Evolutionary conservation across 2,888 invertebrate genomes (phyloP).

Genomic region (Lasioglossum lativentre): DNA sequence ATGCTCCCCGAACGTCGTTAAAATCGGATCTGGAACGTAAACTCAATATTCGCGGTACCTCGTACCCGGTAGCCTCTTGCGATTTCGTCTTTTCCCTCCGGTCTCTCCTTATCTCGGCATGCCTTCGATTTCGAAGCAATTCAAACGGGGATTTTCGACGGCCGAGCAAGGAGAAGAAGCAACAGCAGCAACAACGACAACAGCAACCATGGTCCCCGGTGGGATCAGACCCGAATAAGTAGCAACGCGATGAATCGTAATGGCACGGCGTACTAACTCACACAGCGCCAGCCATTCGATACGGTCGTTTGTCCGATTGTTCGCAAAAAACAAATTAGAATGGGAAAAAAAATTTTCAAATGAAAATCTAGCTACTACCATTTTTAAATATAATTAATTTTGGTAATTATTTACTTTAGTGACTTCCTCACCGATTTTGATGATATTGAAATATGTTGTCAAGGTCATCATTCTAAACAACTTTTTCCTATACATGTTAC

Average conservation of each 20-base stretch:
- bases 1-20: constrained; percentile 19
- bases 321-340: neutral
- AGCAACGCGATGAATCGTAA: constrained; percentile 20
- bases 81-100: constrained; percentile 26
- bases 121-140: constrained; percentile 35
- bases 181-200: neutral
- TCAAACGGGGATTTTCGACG: constrained; percentile 15
- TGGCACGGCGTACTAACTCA: constrained; percentile 11
- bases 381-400: too few species aligned
- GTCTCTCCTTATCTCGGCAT: neutral
- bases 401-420: too few species aligned
- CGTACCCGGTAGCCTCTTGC: constrained; percentile 1
- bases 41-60: constrained; percentile 35
- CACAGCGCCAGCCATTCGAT: neutral
- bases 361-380: too few species aligned
- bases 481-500: too few species aligned
- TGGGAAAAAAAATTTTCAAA: too few species aligned
- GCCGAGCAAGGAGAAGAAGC: neutral
- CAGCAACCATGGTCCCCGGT: neutral
- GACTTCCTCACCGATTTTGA: too few species aligned
- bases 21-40: constrained; percentile 42
- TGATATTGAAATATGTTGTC: too few species aligned
- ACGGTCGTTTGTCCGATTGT: neutral
- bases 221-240: neutral
- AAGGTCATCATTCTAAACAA: too few species aligned